Evolutionary conservation across 2,113 vertebrate species (phyloP).

Genomic region (Corydoras sp.): DNA sequence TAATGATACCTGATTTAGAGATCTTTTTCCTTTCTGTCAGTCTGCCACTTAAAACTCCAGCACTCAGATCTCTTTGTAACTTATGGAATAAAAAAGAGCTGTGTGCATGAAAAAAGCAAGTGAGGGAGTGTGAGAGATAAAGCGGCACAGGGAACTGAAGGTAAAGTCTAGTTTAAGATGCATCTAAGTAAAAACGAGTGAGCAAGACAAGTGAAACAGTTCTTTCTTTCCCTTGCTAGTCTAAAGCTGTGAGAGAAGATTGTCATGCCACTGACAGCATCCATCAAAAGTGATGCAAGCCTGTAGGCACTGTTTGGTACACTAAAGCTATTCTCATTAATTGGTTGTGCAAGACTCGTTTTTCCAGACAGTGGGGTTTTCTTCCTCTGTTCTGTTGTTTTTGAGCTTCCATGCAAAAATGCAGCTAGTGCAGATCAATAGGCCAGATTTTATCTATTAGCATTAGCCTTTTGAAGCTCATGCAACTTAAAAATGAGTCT

Average conservation of each 20-base stretch:
- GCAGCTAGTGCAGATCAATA: background rate
- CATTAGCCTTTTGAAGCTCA: background rate
- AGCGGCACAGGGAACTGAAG: constrained; percentile 13
- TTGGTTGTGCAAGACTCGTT: constrained; percentile 51
- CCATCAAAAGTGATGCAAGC: constrained; percentile 41
- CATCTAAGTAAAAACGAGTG: constrained; percentile 22
- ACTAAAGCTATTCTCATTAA: constrained; percentile 42
- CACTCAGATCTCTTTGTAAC: constrained; percentile 10
- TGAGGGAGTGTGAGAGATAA: constrained; percentile 1
- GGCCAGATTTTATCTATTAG: background rate
- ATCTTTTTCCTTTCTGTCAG: background rate
- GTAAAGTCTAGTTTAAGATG: constrained; percentile 33
- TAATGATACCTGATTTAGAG: background rate
- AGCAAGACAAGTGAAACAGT: constrained; percentile 27
- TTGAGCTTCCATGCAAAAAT: constrained; percentile 29
- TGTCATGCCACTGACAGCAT: constrained; percentile 30
- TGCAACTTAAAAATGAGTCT: too few species aligned
- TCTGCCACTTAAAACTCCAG: constrained; percentile 19
- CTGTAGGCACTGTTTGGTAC: constrained; percentile 31
- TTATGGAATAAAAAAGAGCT: background rate
- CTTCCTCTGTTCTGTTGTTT: constrained; percentile 48
- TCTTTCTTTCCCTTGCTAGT: constrained; percentile 11
- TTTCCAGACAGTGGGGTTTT: constrained; percentile 38
- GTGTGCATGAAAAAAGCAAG: background rate
- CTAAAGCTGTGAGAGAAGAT: constrained; percentile 2